Percentiles rank a stretch among this genome's conserved stretches.
Conservation (phyloP, 2,113 vertebrate genomes). For the Marmota monax region DNA sequence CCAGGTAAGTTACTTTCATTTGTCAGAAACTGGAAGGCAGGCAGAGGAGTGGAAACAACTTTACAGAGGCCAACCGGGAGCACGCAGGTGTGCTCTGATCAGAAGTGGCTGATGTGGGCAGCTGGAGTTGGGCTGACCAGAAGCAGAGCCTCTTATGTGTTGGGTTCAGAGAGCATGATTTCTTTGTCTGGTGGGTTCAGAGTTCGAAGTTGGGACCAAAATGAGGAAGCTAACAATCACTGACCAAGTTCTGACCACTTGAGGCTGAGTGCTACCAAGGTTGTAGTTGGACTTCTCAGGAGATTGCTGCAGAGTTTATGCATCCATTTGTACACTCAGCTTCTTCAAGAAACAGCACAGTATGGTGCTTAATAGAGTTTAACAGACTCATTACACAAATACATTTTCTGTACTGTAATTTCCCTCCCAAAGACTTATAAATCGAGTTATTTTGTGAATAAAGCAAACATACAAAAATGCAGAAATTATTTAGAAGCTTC, state of each 20-base stretch:
- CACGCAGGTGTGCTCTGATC: background rate
- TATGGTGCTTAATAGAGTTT: background rate
- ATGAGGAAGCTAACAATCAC: background rate
- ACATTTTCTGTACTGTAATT: background rate
- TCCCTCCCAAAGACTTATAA: background rate
- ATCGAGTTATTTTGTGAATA: background rate
- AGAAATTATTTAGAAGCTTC: background rate
- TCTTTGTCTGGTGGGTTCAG: background rate
- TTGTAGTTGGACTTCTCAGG: background rate
- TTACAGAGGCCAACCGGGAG: background rate
- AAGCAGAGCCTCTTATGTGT: background rate
- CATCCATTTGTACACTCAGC: background rate
- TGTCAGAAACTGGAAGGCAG: background rate
- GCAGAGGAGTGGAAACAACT: no score
- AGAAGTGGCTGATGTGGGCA: background rate
- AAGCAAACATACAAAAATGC: background rate
- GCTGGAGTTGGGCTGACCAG: background rate
- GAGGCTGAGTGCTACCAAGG: background rate
- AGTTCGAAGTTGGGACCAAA: background rate
- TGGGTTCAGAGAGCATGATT: background rate
- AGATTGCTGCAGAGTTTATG: background rate
- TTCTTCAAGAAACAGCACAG: background rate
- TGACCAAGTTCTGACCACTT: background rate
- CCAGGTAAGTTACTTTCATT: background rate
- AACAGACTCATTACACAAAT: background rate